Conservation (phyloP, 2,113 vertebrate species). For the Acanthisitta chloris region DNA sequence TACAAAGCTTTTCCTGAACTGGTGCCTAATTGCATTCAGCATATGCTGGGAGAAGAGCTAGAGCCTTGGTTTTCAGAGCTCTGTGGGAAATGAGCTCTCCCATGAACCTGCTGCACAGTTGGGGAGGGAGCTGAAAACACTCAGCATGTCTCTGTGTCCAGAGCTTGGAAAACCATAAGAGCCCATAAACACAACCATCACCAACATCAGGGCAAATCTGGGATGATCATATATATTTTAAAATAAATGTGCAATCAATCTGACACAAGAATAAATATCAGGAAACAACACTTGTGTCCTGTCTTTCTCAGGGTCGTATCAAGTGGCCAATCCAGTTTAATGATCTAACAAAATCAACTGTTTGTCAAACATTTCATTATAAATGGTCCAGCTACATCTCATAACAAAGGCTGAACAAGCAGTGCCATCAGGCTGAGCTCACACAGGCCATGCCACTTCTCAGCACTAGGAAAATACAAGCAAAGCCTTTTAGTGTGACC, state of each 20-base stretch:
- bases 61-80: constrained; percentile 6
- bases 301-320: neutral
- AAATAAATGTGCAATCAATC: neutral
- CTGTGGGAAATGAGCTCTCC: neutral
- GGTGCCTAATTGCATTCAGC: constrained; percentile 61
- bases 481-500: neutral
- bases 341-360: neutral
- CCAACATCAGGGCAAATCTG: neutral
- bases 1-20: constrained; percentile 58
- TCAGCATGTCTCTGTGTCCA: neutral
- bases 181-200: neutral
- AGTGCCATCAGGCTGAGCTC: constrained; percentile 32
- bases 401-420: constrained; percentile 54
- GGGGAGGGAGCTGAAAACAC: neutral
- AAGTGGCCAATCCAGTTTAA: neutral
- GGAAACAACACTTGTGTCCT: neutral
- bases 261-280: neutral
- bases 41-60: constrained; percentile 51
- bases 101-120: neutral
- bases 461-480: no score
- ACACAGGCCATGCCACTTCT: constrained; percentile 37
- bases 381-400: constrained; percentile 11
- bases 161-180: neutral
- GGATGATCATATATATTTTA: neutral
- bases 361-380: neutral